Evolutionary conservation across 2,888 invertebrate species (phyloP), one percentile per base, ranked within the genome.

Genomic region (Ptilodon capucinus): DNA sequence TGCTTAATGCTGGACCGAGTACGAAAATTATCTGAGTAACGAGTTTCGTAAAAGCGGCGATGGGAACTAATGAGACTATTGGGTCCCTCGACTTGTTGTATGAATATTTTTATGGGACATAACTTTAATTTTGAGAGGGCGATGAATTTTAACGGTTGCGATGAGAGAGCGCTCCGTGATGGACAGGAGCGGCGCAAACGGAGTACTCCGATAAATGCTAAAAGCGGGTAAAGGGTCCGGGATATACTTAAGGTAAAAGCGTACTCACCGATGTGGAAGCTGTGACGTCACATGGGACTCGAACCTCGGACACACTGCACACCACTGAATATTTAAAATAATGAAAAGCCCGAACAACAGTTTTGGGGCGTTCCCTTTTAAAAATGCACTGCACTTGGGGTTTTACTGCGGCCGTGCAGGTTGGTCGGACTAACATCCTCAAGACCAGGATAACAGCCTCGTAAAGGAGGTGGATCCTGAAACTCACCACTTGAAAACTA

Each of bases 271-370:
- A 60, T 68, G 67, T 57, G 64, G 71, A 63, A 58, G 67, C 54
- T 55, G 63, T 56, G 64, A 51, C 63, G 73, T 71, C 73, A 68
- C 69, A 65, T 70, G 74, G 68, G 70, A 74, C 74, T 71, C 71
- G 69, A 67, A 70, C 69, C 60, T 67, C 66, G 73, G 68, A 73
- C 75, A 73, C 86, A 85, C 86, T 82, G 78, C 84, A 88, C 84
- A 74, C 66, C 81, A 87, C 88, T 89, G 83, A 89, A 89, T 88
- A 89, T 89, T 89, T 86, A 80, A 85, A 85, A 86, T 88, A 89
- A 89, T 87, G 88, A 87, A 89, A 86, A 82, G 80, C 78, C 75
- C 68, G 74, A 74, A 76, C 78, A 71, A 66, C 68, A 58, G 68
- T 60, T 68, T 72, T 67, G 82, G 89, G 89, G 86, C 84, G 86